Evolutionary conservation across 2,888 invertebrate genomes (phyloP), one percentile per base, ranked within the genome.

Genomic region (Cerastis leucographa): DNA sequence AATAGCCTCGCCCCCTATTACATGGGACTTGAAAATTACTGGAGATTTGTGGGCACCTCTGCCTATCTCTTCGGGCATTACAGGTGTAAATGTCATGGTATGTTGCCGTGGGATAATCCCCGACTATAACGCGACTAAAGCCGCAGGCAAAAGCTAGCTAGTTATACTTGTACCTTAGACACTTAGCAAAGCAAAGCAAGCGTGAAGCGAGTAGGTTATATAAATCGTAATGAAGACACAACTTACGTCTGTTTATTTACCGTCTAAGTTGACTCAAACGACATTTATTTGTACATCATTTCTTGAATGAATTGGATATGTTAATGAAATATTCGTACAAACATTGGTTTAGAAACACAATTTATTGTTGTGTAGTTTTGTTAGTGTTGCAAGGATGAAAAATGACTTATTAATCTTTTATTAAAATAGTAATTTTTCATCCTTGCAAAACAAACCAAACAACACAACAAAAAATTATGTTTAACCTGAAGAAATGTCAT

Each of bases 201-300:
- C 65, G 42, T 35, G 42, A 80, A 75, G n/a, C 46, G 65, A 22
- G 42, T 62, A 44, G 42, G 65, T 62, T 56, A 42, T 54, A 67
- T 40, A 83, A 67, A 65, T 71, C 79, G 73, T 78, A 84, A 82
- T 80, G 74, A 80, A 72, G 74, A 75, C 3, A 62, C 74, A 74
- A 74, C 56, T 61, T 51, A 59, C 9, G 14, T 54, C 3, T 84
- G 61, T 74, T 71, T 84, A n/a, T 69, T 72, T 74, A 74, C 61
- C 64, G 74, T 74, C 35, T 83, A 22, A 25, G 56, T 80, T 69
- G 68, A 74, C 74, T 69, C 62, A 71, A 44, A 74, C 64, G 70
- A 66, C 72, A 70, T 82, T n/a, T 35, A 65, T 82, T 74, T 84
- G 84, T 73, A 56, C 40, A 84, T 71, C 74, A 84, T 82, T 82